phyloP scores from a whole-genome alignment of 2,888 invertebrate species.

The Andrena trimmerana region DNA sequence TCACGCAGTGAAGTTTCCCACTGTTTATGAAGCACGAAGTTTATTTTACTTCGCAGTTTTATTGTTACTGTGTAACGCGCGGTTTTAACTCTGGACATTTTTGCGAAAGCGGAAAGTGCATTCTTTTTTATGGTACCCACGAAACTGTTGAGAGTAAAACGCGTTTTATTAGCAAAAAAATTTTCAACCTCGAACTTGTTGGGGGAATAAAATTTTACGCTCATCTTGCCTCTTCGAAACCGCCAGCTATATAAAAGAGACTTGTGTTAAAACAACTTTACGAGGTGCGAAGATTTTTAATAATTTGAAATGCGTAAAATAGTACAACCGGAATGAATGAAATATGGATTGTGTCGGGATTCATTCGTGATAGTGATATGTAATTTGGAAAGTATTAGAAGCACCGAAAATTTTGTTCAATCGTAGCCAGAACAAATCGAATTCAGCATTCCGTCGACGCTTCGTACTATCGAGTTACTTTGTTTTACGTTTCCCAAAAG shows the following conservation, averaged over 20 bases:
- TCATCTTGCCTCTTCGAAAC: background rate
- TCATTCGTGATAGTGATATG: too few relatives aligned
- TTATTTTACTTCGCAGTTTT: constrained; percentile 3
- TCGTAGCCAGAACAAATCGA: background rate
- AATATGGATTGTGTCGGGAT: background rate
- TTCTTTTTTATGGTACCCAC: constrained; percentile 19
- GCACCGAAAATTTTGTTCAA: background rate
- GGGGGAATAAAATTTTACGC: constrained; percentile 15
- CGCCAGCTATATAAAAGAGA: background rate
- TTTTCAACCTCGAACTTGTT: constrained; percentile 10
- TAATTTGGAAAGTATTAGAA: background rate
- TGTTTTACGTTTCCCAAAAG: background rate
- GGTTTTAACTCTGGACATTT: constrained; percentile 22
- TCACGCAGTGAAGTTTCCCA: background rate
- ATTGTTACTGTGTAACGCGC: constrained; percentile 8
- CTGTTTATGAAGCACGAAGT: constrained; percentile 21
- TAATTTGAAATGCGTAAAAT: background rate
- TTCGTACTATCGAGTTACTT: background rate
- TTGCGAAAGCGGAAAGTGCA: constrained; percentile 9
- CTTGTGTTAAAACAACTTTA: background rate
- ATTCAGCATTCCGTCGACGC: background rate
- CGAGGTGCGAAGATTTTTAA: background rate
- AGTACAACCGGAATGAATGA: background rate
- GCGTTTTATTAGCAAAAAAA: constrained; percentile 20
- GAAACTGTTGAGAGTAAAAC: background rate